These are phyloP conservation scores for Perizoma affinitatum DNA, from an alignment of 2,888 invertebrate genomes.

Conservation along the genomic window DNA sequence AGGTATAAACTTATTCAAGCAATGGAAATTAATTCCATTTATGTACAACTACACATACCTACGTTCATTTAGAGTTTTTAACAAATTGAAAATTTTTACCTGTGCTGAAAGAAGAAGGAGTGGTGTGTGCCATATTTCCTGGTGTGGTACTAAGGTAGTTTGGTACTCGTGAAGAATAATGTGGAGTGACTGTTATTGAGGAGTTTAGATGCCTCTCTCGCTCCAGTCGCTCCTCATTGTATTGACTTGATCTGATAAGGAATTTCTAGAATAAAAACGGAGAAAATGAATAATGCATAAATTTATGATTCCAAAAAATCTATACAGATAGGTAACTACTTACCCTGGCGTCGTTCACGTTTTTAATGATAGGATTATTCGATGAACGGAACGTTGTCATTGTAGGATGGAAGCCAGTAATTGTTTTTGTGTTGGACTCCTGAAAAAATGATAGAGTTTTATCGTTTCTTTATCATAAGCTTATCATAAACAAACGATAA, in stretches of 20 bases:
- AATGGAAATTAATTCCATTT: not conserved
- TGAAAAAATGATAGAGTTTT: slow-evolving; percentile 36
- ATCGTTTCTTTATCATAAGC: not conserved
- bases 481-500: too few species aligned
- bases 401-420: slow-evolving; percentile 33
- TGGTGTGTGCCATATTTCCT: slow-evolving; percentile 36
- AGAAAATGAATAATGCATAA: not conserved
- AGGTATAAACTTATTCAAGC: not conserved
- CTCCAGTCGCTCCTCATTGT: slow-evolving; percentile 51
- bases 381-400: slow-evolving; percentile 60
- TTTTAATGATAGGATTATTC: slow-evolving; percentile 62
- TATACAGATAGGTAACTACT: slow-evolving; percentile 17
- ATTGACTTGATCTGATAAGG: slow-evolving; percentile 57
- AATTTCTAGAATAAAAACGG: slow-evolving; percentile 50
- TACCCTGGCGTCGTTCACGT: slow-evolving; percentile 68
- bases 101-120: slow-evolving; percentile 46
- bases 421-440: slow-evolving; percentile 45
- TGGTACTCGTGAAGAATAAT: slow-evolving; percentile 40
- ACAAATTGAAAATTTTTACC: slow-evolving; percentile 36
- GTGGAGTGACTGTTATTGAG: slow-evolving; percentile 57
- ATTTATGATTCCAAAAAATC: too few species aligned
- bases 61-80: too few species aligned
- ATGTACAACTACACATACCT: too few species aligned
- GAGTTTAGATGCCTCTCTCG: slow-evolving; percentile 51
- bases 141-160: slow-evolving; percentile 36